Base-by-base conservation (phyloP, 2,888 invertebrate genomes). In the Pachydiplax longipennis region DNA sequence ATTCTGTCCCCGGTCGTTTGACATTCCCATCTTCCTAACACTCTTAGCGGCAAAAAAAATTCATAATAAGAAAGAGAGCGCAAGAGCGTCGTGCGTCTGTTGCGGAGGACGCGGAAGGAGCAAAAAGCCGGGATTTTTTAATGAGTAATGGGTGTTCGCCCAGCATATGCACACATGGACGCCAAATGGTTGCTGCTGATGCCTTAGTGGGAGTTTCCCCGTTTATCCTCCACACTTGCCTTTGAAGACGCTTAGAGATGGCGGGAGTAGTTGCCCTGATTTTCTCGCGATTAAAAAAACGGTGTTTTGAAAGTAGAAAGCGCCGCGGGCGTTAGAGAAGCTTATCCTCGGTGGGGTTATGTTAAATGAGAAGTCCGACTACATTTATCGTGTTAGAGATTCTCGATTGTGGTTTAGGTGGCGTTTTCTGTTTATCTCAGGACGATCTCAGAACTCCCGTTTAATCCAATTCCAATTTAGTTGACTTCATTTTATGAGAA, bases 11-110 rank as follows among this genome's bases (percentile, higher is more conserved):
- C 87, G 53, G 87, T 37, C 37, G 87, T 18, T 87, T 87, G 87
- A 87, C 87, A 37, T 87, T 87, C 61, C 12, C 87, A 31, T 87
- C 87, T 58, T 53, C 87, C 61, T 65, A 87, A 87, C 87, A 87
- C 87, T 83, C 83, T 6, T 10, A 15, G 8, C 3, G n/a, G n/a
- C 61, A 37, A 31, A 87, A 87, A 87, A 87, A 87, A 15, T 18
- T 22, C 58, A 22, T 31, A 87, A 15, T 58, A 58, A 58, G 35
- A 25, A 22, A 13, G 82, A 31, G 82, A 3, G 58, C 31, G 83
- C 53, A 58, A 37, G 61, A 22, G 61, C 18, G 48, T 44, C 82
- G 87, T 61, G 87, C 87, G 87, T 61, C 87, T 87, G 87, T 61
- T 61, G 58, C 61, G 10, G 61, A 37, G 37, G 87, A 37, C 35